Percentiles rank a stretch among this genome's conserved stretches.
Conservation (phyloP, 2,888 invertebrate genomes). For the Epinotia bilunana region DNA sequence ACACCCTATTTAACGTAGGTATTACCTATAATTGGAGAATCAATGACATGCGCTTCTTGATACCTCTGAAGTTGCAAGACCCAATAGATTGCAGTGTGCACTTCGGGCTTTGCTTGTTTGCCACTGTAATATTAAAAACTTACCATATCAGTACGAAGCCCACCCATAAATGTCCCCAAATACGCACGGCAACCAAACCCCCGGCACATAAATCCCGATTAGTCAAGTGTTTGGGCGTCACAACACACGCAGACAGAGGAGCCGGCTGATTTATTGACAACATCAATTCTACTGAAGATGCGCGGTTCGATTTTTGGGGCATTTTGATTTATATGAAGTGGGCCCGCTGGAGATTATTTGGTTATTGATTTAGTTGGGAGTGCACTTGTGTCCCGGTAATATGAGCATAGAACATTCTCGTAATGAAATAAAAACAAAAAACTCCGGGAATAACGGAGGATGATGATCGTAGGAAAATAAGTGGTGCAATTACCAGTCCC, state of each 20-base stretch:
- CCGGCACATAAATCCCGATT: conserved; percentile 41
- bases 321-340: conserved; percentile 42
- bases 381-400: neutral
- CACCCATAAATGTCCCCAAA: conserved; percentile 5
- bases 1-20: too few relatives aligned
- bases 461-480: too few relatives aligned
- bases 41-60: too few relatives aligned
- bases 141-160: too few relatives aligned
- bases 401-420: neutral
- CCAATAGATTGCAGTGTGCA: too few relatives aligned
- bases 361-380: conserved; percentile 37
- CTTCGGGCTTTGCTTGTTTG: too few relatives aligned
- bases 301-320: conserved; percentile 42
- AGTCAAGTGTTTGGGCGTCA: conserved; percentile 46
- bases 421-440: neutral
- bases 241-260: conserved; percentile 43
- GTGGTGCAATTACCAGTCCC: too few relatives aligned
- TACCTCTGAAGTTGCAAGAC: too few relatives aligned
- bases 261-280: conserved; percentile 38
- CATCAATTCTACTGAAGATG: conserved; percentile 45
- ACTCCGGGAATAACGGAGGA: too few relatives aligned
- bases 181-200: conserved; percentile 21
- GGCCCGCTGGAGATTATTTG: conserved; percentile 26
- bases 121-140: too few relatives aligned
- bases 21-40: too few relatives aligned